phyloP scores from a whole-genome alignment of 92 coral and sea anemone species.

The Porites evermanni region DNA sequence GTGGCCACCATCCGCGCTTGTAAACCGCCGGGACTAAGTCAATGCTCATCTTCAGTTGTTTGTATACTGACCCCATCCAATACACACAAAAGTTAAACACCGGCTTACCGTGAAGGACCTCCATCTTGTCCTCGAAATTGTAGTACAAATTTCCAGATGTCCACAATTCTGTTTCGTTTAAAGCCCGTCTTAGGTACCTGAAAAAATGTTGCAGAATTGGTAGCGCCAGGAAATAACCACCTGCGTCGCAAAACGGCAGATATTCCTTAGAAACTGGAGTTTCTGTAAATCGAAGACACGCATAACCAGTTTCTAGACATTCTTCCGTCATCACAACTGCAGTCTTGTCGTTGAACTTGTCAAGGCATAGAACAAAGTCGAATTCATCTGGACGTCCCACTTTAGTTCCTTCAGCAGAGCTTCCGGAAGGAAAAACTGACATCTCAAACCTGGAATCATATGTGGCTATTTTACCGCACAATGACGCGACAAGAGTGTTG shows the following conservation, averaged over 20 bases:
- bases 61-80: slow-evolving; percentile 38
- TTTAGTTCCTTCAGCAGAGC: slow-evolving; percentile 44
- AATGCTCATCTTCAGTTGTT: slow-evolving; percentile 34
- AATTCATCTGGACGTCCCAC: slow-evolving; percentile 45
- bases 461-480: slow-evolving; percentile 9
- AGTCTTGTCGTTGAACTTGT: slow-evolving; percentile 29
- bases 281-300: slow-evolving; percentile 20
- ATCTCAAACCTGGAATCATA: slow-evolving; percentile 37
- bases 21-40: slow-evolving; percentile 35
- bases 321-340: slow-evolving; percentile 9
- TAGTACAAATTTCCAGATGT: slow-evolving; percentile 30
- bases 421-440: slow-evolving; percentile 38
- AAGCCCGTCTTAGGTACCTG: slow-evolving; percentile 26
- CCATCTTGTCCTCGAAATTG: slow-evolving; percentile 42
- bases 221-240: slow-evolving; percentile 11
- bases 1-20: slow-evolving; percentile 30
- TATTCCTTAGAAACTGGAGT: slow-evolving; percentile 2
- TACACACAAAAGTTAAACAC: slow-evolving; percentile 40
- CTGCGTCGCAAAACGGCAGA: slow-evolving; percentile 7
- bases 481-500: neutral
- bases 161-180: slow-evolving; percentile 25
- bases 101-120: slow-evolving; percentile 28
- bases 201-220: slow-evolving; percentile 16
- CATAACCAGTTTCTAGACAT: slow-evolving; percentile 22
- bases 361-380: slow-evolving; percentile 38